Percentiles rank a stretch among this genome's conserved stretches.
These are phyloP conservation scores for Sphaeramia orbicularis DNA, from an alignment of 2,797 vertebrate genomes.

Conservation along the genomic window DNA sequence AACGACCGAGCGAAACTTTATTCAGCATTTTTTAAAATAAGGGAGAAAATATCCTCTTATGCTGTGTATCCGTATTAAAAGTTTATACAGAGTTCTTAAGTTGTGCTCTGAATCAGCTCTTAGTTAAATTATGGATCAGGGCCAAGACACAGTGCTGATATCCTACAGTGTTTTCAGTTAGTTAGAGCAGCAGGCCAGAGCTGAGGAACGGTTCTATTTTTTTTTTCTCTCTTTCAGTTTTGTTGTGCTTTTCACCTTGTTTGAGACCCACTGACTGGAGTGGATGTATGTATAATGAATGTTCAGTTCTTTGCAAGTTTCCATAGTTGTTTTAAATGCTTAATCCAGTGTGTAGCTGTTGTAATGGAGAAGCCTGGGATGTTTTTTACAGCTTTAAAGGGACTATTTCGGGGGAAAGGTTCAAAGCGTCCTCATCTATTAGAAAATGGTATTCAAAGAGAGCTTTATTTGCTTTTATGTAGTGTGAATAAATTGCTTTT, in stretches of 20 bases:
- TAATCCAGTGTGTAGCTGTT: constrained; percentile 21
- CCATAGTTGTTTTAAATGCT: constrained; percentile 28
- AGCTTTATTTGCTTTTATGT: constrained; percentile 52
- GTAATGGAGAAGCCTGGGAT: constrained; percentile 33
- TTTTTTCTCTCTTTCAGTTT: not conserved
- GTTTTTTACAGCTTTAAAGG: constrained; percentile 26
- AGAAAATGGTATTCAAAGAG: constrained; percentile 50
- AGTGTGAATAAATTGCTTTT: constrained; percentile 64
- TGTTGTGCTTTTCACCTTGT: constrained; percentile 13
- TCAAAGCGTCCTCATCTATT: constrained; percentile 34
- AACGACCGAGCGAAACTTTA: constrained; percentile 50
- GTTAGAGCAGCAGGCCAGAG: constrained; percentile 14
- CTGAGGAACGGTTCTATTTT: constrained; percentile 6
- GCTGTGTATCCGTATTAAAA: constrained; percentile 47
- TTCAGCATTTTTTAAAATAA: constrained; percentile 49
- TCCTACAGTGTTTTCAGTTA: constrained; percentile 36
- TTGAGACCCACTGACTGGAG: constrained; percentile 20
- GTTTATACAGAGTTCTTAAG: constrained; percentile 45
- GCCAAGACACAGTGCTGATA: constrained; percentile 30
- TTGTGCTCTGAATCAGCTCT: constrained; percentile 53
- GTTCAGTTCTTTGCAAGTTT: constrained; percentile 11
- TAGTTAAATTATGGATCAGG: constrained; percentile 60
- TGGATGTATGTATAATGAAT: constrained; percentile 16
- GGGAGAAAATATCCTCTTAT: constrained; percentile 25
- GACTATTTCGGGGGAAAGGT: constrained; percentile 11